Evolutionary conservation across 1,140 invertebrate genomes (phyloP).

Genomic region (Nephila pilipes): DNA sequence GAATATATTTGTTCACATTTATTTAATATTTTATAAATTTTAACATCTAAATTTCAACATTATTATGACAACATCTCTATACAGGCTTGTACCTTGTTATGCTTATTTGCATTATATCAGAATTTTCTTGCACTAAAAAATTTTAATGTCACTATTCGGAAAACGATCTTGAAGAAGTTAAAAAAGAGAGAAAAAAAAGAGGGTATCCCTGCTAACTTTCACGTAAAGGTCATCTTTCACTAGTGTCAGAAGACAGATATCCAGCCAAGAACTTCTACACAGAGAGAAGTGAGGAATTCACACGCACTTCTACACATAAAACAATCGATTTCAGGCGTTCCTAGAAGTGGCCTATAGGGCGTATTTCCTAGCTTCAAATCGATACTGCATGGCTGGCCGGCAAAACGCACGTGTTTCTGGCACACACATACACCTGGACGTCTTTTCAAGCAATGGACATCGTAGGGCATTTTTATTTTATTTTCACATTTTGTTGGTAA

Average conservation of each 20-base stretch:
- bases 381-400: background rate
- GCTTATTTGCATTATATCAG: no score
- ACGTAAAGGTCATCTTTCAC: constrained; percentile 9
- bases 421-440: background rate
- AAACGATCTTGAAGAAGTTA: no score
- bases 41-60: no score
- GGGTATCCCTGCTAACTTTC: background rate
- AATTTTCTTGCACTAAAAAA: no score
- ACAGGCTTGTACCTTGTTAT: no score
- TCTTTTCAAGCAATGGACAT: background rate
- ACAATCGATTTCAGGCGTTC: constrained; percentile 2
- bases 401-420: constrained; percentile 19
- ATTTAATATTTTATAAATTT: no score
- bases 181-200: no score
- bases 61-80: no score
- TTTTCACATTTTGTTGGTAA: no score
- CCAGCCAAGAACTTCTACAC: constrained; percentile 37
- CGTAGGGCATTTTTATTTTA: no score
- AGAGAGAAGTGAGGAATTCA: background rate
- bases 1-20: no score
- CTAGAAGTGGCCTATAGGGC: background rate
- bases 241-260: background rate
- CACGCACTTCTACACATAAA: background rate
- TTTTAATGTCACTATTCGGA: no score
- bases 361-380: background rate